Base-by-base conservation (phyloP, 2,113 vertebrate genomes). In the Panthera tigris region DNA sequence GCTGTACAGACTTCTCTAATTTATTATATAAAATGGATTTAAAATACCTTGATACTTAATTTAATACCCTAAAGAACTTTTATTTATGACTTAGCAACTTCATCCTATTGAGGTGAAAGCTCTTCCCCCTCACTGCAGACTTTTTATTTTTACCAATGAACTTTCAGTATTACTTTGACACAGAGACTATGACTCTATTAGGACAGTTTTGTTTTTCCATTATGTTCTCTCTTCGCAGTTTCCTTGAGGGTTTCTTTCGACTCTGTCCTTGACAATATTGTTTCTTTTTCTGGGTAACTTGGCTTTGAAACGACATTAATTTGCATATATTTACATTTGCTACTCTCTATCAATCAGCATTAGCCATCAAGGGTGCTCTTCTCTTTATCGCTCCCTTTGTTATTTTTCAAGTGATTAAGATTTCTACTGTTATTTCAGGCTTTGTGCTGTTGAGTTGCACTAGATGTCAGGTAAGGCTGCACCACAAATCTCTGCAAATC, bases 351-450 rank as follows among this genome's bases (percentile, higher is more conserved):
- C 14, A 55, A 81, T 52, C 14, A 55, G 71, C 29, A 57, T 71
- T 91, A 68, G 31, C 36, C 31, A 81, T 7, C 5, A 15, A 66
- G 18, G 31, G 29, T 55, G 23, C 13, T 41, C 41, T 36, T 82
- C 55, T 81, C 23, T 86, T 11, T 81, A 16, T 57, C 87, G 71
- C 39, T 76, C 29, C 94, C 21, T 80, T 33, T 5, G 50, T 93
- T 98, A n/a, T n/a, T 91, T 92, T 61, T 86, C 12, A 88, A 78
- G 31, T 83, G 12, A 4, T 55, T 27, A 71, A 55, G 23, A 81
- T 66, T 90, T 92, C 73, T 89, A 61, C 25, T 86, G 39, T 39
- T 91, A 74, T 57, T 92, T 93, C 81, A 94, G 33, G 71, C 31
- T 91, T 82, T 96, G 86, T 25, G 57, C 33, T 87, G 25, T 45